Conservation (phyloP, 53 echinoderm and acorn worm species). For the Paracentrotus lividus region DNA sequence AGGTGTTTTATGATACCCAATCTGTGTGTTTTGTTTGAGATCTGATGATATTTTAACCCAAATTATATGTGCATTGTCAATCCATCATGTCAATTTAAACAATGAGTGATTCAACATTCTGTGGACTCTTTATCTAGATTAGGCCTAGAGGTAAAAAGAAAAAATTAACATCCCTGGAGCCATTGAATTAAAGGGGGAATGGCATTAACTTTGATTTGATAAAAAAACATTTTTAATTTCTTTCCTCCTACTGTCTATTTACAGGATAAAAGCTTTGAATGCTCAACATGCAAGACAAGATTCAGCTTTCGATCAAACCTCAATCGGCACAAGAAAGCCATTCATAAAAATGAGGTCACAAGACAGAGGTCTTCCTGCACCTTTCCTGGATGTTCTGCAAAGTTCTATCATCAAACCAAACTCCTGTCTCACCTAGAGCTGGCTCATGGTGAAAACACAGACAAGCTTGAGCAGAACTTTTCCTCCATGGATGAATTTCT, state of each 20-base stretch:
- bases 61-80: too few species aligned
- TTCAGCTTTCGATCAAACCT: slow-evolving; percentile 52
- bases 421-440: slow-evolving; percentile 58
- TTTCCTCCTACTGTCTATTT: neutral
- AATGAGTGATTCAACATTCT: too few species aligned
- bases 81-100: too few species aligned
- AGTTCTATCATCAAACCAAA: slow-evolving; percentile 69
- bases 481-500: slow-evolving; percentile 51
- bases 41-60: too few species aligned
- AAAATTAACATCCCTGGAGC: too few species aligned
- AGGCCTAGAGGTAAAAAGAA: too few species aligned
- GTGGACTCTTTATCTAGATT: too few species aligned
- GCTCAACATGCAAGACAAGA: slow-evolving; percentile 36
- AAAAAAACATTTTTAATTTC: too few species aligned
- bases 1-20: too few species aligned
- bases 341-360: slow-evolving; percentile 12
- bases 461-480: slow-evolving; percentile 51
- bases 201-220: too few species aligned
- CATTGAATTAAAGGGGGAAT: too few species aligned
- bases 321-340: slow-evolving; percentile 50
- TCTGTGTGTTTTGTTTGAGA: too few species aligned
- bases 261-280: slow-evolving; percentile 48
- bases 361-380: slow-evolving; percentile 52
- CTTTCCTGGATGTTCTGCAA: slow-evolving; percentile 46
- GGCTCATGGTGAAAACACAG: slow-evolving; percentile 59